phyloP scores from a whole-genome alignment of 1,140 invertebrate genomes.

The Drosophila bocqueti region DNA sequence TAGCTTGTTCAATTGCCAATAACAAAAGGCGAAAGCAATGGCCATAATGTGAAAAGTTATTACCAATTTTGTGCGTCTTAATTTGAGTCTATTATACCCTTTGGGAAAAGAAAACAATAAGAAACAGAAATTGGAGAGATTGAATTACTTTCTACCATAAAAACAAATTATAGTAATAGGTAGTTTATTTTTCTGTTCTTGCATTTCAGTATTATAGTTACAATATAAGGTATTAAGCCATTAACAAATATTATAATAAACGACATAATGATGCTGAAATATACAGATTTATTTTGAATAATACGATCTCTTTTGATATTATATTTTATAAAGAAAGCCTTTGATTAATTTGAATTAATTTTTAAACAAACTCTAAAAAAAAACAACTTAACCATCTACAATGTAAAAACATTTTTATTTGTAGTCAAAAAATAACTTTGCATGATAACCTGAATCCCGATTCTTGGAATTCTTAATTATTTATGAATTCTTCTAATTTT shows the following conservation, averaged over 20 bases:
- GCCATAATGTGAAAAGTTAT: conserved; percentile 17
- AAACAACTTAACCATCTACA: too few relatives aligned
- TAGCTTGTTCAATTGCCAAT: conserved; percentile 44
- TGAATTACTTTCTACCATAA: not conserved
- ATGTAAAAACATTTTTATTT: not conserved
- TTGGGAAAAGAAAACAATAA: not conserved
- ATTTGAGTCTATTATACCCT: not conserved
- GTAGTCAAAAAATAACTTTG: not conserved
- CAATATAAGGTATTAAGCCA: too few relatives aligned
- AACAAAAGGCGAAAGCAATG: conserved; percentile 33
- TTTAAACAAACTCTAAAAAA: too few relatives aligned
- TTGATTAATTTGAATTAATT: too few relatives aligned
- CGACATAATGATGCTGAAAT: too few relatives aligned
- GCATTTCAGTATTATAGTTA: too few relatives aligned
- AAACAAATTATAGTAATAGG: not conserved
- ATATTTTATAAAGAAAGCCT: too few relatives aligned
- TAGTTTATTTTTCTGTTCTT: too few relatives aligned
- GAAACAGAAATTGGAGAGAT: not conserved
- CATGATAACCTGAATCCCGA: conserved; percentile 7
- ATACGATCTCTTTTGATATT: too few relatives aligned
- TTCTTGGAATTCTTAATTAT: conserved; percentile 25
- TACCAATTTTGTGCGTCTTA: conserved; percentile 11
- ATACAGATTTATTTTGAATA: too few relatives aligned
- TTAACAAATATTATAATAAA: too few relatives aligned
- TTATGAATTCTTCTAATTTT: not conserved